Percentiles rank a stretch among this genome's conserved stretches.
Conservation (phyloP, 2,797 vertebrate genomes). For the Botia kubotai region DNA sequence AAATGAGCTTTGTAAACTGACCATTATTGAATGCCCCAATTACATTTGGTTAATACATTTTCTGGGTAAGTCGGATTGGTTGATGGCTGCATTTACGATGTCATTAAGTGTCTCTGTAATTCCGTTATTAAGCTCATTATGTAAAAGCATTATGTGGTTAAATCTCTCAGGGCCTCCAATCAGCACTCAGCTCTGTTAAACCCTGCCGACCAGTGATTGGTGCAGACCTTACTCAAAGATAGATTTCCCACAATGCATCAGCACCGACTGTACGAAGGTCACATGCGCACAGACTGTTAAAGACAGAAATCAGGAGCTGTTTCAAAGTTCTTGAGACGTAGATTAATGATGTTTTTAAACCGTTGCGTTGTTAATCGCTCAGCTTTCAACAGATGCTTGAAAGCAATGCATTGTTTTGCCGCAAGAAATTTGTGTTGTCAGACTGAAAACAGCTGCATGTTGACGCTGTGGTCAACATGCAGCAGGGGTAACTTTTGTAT, state of each 20-base stretch:
- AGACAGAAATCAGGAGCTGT: not conserved
- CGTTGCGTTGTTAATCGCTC: too few relatives aligned
- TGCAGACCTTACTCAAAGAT: slow-evolving; percentile 65
- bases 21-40: slow-evolving; percentile 44
- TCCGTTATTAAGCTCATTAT: slow-evolving; percentile 79
- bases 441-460: not conserved
- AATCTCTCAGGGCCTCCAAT: slow-evolving; percentile 75
- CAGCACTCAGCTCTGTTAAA: slow-evolving; percentile 76
- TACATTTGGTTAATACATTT: slow-evolving; percentile 51
- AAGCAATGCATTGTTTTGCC: too few relatives aligned
- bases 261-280: slow-evolving; percentile 23
- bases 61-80: slow-evolving; percentile 30
- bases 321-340: too few relatives aligned
- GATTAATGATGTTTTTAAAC: too few relatives aligned
- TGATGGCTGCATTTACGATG: slow-evolving; percentile 70
- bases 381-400: not conserved
- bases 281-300: not conserved
- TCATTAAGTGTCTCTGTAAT: slow-evolving; percentile 78
- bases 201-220: slow-evolving; percentile 70
- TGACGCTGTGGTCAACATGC: not conserved
- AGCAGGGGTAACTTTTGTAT: not conserved
- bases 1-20: slow-evolving; percentile 43
- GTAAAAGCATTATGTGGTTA: slow-evolving; percentile 70
- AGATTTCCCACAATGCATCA: slow-evolving; percentile 55
- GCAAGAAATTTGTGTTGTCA: slow-evolving; percentile 1